Evolutionary conservation across 2,113 vertebrate species (phyloP).

Genomic region (Nycticorax nycticorax): DNA sequence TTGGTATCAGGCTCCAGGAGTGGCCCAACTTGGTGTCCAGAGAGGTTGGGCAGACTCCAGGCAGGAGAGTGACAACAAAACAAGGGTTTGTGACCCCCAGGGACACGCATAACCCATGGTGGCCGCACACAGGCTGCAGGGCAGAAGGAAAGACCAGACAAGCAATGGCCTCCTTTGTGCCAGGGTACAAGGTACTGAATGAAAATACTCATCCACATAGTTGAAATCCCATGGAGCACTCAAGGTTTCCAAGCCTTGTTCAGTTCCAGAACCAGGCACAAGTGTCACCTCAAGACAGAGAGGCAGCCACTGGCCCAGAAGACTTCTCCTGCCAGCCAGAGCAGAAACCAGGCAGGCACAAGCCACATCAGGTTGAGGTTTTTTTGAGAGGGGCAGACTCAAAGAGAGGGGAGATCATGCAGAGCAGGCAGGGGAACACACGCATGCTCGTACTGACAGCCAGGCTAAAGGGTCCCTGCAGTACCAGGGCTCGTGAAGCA

Average conservation of each 20-base stretch:
- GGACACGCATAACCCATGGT: fast-evolving
- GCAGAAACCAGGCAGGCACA: not conserved
- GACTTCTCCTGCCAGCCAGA: not conserved
- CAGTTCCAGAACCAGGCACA: not conserved
- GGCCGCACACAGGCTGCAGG: not conserved
- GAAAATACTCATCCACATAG: not conserved
- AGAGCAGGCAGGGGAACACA: not conserved
- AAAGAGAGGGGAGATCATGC: not conserved
- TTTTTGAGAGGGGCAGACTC: not conserved
- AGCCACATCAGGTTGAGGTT: not conserved
- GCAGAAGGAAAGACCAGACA: not conserved
- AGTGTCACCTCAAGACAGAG: not conserved
- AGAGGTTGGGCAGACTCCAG: too few relatives aligned
- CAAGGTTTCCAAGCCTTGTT: not conserved
- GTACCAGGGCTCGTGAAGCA: fast-evolving
- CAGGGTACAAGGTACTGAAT: not conserved
- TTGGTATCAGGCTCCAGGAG: not conserved
- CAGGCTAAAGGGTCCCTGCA: not conserved
- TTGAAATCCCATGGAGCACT: not conserved
- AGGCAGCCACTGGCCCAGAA: fast-evolving
- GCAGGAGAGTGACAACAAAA: not conserved
- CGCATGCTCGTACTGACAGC: not conserved
- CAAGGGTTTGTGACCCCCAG: not conserved
- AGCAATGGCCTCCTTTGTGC: not conserved
- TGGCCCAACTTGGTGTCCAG: fast-evolving